A percentile compares a stretch with the other conserved stretches of the same genome.
phyloP scores from a whole-genome alignment of 2,888 invertebrate genomes.

The Hanleya hanleyi region DNA sequence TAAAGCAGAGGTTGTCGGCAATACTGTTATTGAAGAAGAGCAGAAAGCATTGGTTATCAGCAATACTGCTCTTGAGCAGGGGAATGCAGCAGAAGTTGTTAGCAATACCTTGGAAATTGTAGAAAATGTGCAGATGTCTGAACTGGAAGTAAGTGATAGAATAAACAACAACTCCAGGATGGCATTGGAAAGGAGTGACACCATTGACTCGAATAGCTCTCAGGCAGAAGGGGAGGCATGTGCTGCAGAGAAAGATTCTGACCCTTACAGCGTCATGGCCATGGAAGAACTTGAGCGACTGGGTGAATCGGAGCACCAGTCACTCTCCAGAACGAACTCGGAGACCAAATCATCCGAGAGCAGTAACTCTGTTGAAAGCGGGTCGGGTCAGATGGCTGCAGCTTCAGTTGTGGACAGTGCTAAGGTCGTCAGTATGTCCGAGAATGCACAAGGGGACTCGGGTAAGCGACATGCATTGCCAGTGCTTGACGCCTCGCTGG shows the following conservation, averaged over 20 bases:
- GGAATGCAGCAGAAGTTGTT: too few relatives aligned
- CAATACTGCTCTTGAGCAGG: too few relatives aligned
- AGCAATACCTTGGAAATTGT: too few relatives aligned
- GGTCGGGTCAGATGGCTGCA: constrained; percentile 13
- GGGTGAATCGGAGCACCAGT: constrained; percentile 31
- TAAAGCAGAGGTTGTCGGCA: too few relatives aligned
- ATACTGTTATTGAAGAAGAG: too few relatives aligned
- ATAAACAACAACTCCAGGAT: background rate
- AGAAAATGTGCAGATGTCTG: background rate
- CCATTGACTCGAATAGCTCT: background rate
- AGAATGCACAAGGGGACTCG: background rate
- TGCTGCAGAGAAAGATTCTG: background rate
- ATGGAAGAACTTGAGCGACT: constrained; percentile 69
- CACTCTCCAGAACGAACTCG: constrained; percentile 13
- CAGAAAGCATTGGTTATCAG: too few relatives aligned
- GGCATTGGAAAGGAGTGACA: background rate
- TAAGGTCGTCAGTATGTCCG: background rate
- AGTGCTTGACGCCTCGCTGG: background rate
- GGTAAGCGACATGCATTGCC: background rate
- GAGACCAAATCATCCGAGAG: constrained; percentile 11
- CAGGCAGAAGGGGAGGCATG: background rate
- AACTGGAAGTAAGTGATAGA: background rate
- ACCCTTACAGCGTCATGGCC: constrained; percentile 60
- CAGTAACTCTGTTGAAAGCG: constrained; percentile 12
- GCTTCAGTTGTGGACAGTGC: background rate